A percentile compares a stretch with the other conserved stretches of the same genome.
phyloP scores from a whole-genome alignment of 2,888 invertebrate species.

The Cryptus armator region DNA sequence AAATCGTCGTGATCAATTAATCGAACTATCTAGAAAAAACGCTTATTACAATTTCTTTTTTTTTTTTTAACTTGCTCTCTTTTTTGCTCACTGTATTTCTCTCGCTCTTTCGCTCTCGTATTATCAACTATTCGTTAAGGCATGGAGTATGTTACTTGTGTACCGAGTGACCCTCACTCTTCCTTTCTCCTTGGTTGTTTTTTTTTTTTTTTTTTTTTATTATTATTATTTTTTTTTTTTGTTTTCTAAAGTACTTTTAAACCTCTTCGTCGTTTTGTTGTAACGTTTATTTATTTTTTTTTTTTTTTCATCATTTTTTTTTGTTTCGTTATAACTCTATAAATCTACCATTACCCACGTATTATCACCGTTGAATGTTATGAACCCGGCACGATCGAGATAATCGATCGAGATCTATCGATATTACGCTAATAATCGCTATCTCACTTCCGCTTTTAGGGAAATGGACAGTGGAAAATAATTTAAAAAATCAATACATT shows the following conservation, averaged over 20 bases:
- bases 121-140: constrained; percentile 83
- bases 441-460: constrained; percentile 41
- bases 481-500: no score
- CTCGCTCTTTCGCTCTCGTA: constrained; percentile 71
- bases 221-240: constrained; percentile 58
- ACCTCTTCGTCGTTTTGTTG: constrained; percentile 31
- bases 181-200: constrained; percentile 44
- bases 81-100: constrained; percentile 61
- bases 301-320: constrained; percentile 39
- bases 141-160: constrained; percentile 84
- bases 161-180: constrained; percentile 74
- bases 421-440: constrained; percentile 31
- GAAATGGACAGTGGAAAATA: constrained; percentile 5
- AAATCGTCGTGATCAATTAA: constrained; percentile 51
- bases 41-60: constrained; percentile 62
- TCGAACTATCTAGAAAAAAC: constrained; percentile 66
- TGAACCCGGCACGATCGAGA: constrained; percentile 59
- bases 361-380: constrained; percentile 68
- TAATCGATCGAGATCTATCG: constrained; percentile 42
- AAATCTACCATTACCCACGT: constrained; percentile 65
- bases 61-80: constrained; percentile 65
- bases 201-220: constrained; percentile 54
- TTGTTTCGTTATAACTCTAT: constrained; percentile 49
- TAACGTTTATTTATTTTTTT: constrained; percentile 40
- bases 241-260: constrained; percentile 38